Base-by-base conservation (phyloP, 53 echinoderm and acorn worm species). In the Apostichopus leukothele region DNA sequence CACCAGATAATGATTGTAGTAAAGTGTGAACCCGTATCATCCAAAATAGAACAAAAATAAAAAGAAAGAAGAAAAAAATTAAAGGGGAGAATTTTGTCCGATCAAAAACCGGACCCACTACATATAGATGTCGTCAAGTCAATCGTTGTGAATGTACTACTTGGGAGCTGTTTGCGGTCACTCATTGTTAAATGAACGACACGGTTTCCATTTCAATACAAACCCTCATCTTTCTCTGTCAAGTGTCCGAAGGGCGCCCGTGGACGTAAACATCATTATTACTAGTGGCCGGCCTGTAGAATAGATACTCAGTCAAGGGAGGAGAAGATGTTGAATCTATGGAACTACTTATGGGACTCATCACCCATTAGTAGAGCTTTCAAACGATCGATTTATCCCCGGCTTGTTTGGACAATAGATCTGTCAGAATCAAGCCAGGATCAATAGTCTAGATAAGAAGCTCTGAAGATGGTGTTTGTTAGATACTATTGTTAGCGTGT, bases 191-290 rank as follows among this genome's bases (percentile, higher is more conserved):
- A 63, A 63, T 63, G 63, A 63, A 14, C 63, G 12, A 13, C 63
- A 63, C 16, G 11, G 51, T 79, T 79, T 79, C 16, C 16, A 51
- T 51, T 13, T 12, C 79, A 79, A n/a, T 51, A 12, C 16, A 52
- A 53, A n/a, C 50, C 19, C 52, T 78, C 53, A 16, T 52, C 79
- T 18, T 18, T 10, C 8, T 27, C 50, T 20, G 50, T 79, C 52
- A 51, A 79, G 79, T 79, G 51, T 53, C 16, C 9, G 8, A n/a
- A 12, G n/a, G 18, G 79, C 18, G 51, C n/a, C 79, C 51, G 51
- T 13, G 79, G 39, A 79, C 79, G 51, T 79, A 79, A 79, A 79
- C 79, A 79, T 51, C 52, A 79, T 79, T 54, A 79, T 79, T 51
- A 51, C 50, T 6, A 79, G 53, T 11, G 7, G n/a, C 54, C 19